phyloP scores from a whole-genome alignment of 2,113 vertebrate genomes.

The Gallinago paraguaiae region DNA sequence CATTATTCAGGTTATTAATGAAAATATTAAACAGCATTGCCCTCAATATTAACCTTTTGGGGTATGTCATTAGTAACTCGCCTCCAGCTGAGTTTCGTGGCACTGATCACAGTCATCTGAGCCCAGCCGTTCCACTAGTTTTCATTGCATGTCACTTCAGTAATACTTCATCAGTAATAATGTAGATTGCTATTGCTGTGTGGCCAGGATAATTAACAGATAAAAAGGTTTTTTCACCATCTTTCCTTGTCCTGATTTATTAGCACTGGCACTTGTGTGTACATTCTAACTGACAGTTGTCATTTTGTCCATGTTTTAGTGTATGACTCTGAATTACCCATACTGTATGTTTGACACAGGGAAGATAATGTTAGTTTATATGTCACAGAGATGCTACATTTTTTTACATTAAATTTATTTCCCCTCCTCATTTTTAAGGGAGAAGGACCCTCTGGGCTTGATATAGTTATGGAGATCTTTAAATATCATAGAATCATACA shows the following conservation, averaged over 20 bases:
- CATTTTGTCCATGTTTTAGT: background rate
- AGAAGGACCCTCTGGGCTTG: background rate
- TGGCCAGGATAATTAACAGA: background rate
- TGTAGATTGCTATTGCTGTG: background rate
- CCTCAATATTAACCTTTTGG: background rate
- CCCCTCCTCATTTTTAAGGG: background rate
- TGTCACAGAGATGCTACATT: background rate
- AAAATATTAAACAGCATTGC: background rate
- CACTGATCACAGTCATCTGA: background rate
- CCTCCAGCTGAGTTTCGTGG: background rate
- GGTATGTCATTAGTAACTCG: background rate
- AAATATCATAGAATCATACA: background rate
- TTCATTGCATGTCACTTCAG: background rate
- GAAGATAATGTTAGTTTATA: background rate
- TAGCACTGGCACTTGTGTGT: background rate
- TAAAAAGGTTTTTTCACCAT: background rate
- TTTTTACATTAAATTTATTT: background rate
- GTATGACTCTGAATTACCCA: background rate
- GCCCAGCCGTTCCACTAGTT: background rate
- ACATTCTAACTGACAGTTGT: background rate
- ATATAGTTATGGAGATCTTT: background rate
- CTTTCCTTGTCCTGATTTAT: background rate
- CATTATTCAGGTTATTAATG: background rate
- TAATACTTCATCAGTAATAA: background rate
- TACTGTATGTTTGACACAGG: background rate